Percentiles rank a stretch among this genome's conserved stretches.
phyloP scores from a whole-genome alignment of 2,113 vertebrate genomes.

The Cephalophus harveyi region DNA sequence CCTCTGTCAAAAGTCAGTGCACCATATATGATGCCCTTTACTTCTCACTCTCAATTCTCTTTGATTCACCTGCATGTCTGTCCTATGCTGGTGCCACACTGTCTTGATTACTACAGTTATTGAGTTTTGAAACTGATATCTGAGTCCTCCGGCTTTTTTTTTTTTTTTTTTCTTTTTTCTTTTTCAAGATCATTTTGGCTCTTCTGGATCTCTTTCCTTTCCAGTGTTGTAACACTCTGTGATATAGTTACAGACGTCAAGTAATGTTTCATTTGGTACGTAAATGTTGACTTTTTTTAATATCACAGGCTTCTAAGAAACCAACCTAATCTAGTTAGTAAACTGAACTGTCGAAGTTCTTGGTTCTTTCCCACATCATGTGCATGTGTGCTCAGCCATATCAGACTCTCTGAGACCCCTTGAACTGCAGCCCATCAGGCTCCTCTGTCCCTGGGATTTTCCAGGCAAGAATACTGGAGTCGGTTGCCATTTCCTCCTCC shows the following conservation, averaged over 20 bases:
- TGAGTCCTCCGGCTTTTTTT: neutral
- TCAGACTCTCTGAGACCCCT: neutral
- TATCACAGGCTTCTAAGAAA: neutral
- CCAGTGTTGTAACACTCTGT: neutral
- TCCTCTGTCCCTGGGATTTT: neutral
- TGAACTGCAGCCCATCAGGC: neutral
- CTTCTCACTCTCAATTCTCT: neutral
- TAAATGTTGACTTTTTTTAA: neutral
- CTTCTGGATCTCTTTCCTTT: neutral
- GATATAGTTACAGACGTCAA: neutral
- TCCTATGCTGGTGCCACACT: neutral
- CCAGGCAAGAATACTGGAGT: neutral
- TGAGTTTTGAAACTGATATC: neutral
- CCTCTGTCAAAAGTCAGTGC: neutral
- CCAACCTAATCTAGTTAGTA: neutral
- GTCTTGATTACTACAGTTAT: neutral
- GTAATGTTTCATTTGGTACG: neutral
- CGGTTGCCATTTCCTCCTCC: neutral
- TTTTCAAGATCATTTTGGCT: neutral
- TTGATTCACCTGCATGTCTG: neutral
- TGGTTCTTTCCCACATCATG: neutral
- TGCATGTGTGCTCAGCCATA: neutral
- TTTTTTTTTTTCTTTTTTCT: neutral
- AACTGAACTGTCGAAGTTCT: neutral
- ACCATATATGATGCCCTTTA: neutral